phyloP scores from a whole-genome alignment of 2,113 vertebrate genomes.

The Clupea harengus region DNA sequence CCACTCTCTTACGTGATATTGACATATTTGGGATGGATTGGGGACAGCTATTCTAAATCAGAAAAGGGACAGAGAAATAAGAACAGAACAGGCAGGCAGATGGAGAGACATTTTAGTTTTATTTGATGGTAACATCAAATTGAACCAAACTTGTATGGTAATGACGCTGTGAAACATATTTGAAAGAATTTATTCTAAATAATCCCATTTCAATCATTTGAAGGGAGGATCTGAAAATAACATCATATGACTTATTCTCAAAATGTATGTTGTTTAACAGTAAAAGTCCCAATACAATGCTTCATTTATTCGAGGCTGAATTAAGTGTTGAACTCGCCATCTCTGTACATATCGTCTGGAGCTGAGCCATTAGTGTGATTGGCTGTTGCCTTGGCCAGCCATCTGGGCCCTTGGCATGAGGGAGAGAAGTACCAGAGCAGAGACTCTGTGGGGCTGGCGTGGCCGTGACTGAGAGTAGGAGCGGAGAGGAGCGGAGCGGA shows the following conservation, averaged over 20 bases:
- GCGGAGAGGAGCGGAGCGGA: too few relatives aligned
- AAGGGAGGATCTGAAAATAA: background rate
- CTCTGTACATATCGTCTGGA: background rate
- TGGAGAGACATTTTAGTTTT: too few relatives aligned
- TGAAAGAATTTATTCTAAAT: too few relatives aligned
- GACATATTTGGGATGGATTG: background rate
- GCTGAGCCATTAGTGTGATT: constrained; percentile 40
- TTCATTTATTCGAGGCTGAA: background rate
- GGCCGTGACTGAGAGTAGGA: background rate
- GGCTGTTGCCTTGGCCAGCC: constrained; percentile 37
- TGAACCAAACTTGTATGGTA: too few relatives aligned
- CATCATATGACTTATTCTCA: background rate
- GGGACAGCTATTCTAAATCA: background rate
- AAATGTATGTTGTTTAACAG: constrained; percentile 4
- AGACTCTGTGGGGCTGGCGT: background rate
- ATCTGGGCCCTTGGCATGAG: constrained; percentile 38
- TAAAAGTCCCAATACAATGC: background rate
- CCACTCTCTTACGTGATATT: background rate
- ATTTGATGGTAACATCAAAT: too few relatives aligned
- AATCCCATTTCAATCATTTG: too few relatives aligned
- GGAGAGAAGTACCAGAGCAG: background rate
- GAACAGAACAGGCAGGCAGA: background rate
- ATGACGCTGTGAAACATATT: too few relatives aligned
- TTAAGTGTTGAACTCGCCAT: background rate
- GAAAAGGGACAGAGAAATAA: background rate